phyloP scores from a whole-genome alignment of 2,888 invertebrate species.

The Autographa gamma region DNA sequence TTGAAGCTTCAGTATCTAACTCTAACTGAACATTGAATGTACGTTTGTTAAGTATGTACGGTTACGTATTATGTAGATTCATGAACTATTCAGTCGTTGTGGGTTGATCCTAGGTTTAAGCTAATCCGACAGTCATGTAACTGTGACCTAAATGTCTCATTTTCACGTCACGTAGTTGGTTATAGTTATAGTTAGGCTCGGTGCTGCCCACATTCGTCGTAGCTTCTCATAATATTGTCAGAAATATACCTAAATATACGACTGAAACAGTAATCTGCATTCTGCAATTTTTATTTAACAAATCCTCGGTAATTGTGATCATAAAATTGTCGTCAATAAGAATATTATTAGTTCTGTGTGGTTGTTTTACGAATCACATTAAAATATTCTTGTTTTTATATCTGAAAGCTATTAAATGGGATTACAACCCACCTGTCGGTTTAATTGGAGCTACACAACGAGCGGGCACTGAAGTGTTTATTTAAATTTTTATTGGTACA shows the following conservation, averaged over 20 bases:
- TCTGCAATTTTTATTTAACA: background rate
- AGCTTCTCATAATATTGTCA: background rate
- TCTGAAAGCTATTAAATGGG: constrained; percentile 40
- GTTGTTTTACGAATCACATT: constrained; percentile 9
- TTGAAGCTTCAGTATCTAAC: background rate
- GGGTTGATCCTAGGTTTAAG: background rate
- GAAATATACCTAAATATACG: background rate
- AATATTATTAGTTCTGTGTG: background rate
- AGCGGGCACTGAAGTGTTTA: constrained; percentile 21
- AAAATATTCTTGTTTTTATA: constrained; percentile 35
- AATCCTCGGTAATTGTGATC: background rate
- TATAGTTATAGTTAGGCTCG: background rate
- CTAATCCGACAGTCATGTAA: background rate
- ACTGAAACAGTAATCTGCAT: background rate
- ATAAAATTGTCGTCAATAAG: background rate
- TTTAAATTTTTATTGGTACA: background rate
- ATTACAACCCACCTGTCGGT: constrained; percentile 40
- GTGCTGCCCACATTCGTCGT: background rate
- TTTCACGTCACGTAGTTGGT: constrained; percentile 1
- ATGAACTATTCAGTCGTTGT: constrained; percentile 4
- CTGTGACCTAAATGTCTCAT: background rate
- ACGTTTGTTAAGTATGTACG: background rate
- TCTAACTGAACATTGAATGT: background rate
- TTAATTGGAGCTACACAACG: constrained; percentile 18
- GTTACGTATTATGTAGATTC: background rate